These are phyloP conservation scores for Daboia siamensis DNA, from an alignment of 2,113 vertebrate species.

Conservation along the genomic window DNA sequence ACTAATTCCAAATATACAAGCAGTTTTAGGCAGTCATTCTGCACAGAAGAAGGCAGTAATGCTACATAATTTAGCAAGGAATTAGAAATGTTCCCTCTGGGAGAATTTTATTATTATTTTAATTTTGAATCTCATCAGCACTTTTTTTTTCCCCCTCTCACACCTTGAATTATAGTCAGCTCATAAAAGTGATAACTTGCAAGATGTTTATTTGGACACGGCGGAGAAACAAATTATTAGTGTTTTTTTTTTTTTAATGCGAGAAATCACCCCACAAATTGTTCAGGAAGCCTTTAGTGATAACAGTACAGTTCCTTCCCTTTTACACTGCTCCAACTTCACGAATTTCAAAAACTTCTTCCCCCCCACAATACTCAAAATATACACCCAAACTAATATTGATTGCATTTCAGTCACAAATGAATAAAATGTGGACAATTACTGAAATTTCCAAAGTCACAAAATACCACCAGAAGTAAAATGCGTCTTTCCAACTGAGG, in stretches of 20 bases:
- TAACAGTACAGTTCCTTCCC: constrained; percentile 11
- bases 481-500: neutral
- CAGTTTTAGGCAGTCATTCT: constrained; percentile 34
- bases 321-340: neutral
- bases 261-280: constrained; percentile 39
- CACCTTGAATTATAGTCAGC: constrained; percentile 37
- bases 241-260: constrained; percentile 2
- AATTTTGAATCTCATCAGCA: constrained; percentile 46
- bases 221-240: constrained; percentile 21
- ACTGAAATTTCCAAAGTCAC: neutral
- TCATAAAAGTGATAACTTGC: constrained; percentile 41
- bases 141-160: constrained; percentile 8
- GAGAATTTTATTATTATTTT: constrained; percentile 37
- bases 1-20: neutral
- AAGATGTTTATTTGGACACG: constrained; percentile 34
- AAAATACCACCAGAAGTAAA: neutral
- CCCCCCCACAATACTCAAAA: constrained; percentile 29
- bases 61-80: constrained; percentile 41
- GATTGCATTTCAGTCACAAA: neutral
- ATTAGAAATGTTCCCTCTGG: constrained; percentile 29
- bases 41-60: constrained; percentile 9
- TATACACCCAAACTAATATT: constrained; percentile 20
- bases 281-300: constrained; percentile 34
- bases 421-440: neutral
- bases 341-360: constrained; percentile 15